Evolutionary conservation across 1,140 invertebrate species (phyloP).

Genomic region (Drosophila bocqueti): DNA sequence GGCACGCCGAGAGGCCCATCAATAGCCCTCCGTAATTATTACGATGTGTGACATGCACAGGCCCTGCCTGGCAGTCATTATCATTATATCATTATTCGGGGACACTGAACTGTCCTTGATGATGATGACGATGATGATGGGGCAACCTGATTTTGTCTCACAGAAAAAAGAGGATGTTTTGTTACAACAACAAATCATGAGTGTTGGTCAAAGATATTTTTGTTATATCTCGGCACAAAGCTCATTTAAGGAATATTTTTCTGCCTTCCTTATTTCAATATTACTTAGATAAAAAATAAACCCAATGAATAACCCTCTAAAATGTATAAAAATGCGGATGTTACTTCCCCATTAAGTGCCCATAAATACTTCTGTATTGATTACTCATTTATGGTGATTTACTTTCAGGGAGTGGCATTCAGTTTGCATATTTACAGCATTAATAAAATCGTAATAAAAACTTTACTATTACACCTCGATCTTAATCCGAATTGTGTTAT

Average conservation of each 20-base stretch:
- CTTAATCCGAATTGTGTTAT: not conserved
- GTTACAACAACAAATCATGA: not conserved
- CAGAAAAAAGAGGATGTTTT: too few relatives aligned
- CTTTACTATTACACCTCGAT: slow-evolving; percentile 2
- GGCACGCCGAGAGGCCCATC: slow-evolving; percentile 19
- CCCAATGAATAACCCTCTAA: not conserved
- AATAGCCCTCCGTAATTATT: slow-evolving; percentile 61
- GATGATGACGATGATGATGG: slow-evolving; percentile 23
- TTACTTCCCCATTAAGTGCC: not conserved
- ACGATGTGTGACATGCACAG: slow-evolving; percentile 73
- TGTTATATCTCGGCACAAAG: too few relatives aligned
- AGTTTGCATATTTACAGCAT: slow-evolving; percentile 8
- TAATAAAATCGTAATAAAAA: slow-evolving; percentile 24
- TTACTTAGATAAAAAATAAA: not conserved
- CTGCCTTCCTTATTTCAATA: not conserved
- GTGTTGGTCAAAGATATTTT: not conserved
- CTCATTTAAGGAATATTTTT: not conserved
- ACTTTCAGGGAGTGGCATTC: slow-evolving; percentile 1
- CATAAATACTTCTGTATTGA: slow-evolving; percentile 7
- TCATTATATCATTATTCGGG: slow-evolving; percentile 55
- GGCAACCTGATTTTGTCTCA: slow-evolving; percentile 34
- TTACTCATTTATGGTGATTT: slow-evolving; percentile 4
- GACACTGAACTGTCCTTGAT: slow-evolving; percentile 48
- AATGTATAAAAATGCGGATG: not conserved
- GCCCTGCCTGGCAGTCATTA: slow-evolving; percentile 51